A percentile compares a stretch with the other conserved stretches of the same genome.
Evolutionary conservation across 2,797 vertebrate genomes (phyloP).

Genomic region (Xyrichtys novacula): DNA sequence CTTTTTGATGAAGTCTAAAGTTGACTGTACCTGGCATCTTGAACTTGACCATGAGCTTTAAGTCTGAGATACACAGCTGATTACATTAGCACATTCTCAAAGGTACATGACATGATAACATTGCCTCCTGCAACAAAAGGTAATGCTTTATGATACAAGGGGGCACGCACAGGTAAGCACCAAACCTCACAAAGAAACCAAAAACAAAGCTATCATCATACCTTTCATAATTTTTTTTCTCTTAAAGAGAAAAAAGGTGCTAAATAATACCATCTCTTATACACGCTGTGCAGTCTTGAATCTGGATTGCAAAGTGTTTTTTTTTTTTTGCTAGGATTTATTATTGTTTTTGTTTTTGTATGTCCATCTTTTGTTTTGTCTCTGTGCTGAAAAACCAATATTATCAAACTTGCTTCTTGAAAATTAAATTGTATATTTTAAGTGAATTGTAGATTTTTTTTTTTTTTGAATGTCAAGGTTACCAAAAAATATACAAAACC

Average conservation of each 20-base stretch:
- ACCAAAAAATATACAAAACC: conserved; percentile 72
- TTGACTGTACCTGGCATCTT: conserved; percentile 46
- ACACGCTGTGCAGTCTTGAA: conserved; percentile 82
- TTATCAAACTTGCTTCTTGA: conserved; percentile 85
- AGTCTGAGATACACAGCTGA: conserved; percentile 53
- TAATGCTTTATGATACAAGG: conserved; percentile 49
- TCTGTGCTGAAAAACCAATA: conserved; percentile 86
- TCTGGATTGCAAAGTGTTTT: conserved; percentile 79
- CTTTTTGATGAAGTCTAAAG: conserved; percentile 36
- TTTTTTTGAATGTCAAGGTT: conserved; percentile 76
- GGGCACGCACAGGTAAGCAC: conserved; percentile 71
- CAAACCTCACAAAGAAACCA: conserved; percentile 65
- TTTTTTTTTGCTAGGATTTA: conserved; percentile 68
- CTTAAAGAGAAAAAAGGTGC: conserved; percentile 84
- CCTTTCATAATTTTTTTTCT: conserved; percentile 69
- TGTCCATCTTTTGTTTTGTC: conserved; percentile 83
- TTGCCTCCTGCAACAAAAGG: conserved; percentile 58
- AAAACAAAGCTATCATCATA: conserved; percentile 67
- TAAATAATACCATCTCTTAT: conserved; percentile 78
- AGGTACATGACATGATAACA: conserved; percentile 66
- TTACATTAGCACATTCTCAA: conserved; percentile 44
- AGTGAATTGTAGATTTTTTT: conserved; percentile 84
- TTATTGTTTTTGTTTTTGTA: conserved; percentile 68
- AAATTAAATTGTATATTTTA: conserved; percentile 90
- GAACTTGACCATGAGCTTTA: conserved; percentile 52